Evolutionary conservation across 2,113 vertebrate genomes (phyloP), one percentile per base, ranked within the genome.

Genomic region (Aleadryas rufinucha): DNA sequence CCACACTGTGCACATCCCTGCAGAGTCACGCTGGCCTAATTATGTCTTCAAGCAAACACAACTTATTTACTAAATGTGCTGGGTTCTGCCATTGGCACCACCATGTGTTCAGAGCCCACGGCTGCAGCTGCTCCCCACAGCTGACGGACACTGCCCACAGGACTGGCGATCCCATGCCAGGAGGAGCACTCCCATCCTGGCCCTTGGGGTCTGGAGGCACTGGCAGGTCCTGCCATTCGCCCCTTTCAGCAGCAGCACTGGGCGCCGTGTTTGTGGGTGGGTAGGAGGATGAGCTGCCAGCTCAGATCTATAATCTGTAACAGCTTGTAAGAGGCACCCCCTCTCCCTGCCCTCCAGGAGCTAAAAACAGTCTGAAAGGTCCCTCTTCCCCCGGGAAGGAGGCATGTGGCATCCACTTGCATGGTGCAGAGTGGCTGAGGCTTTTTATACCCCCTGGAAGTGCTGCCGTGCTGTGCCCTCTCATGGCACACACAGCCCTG

Each of bases 261-360:
- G 78, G 80, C 19, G 7, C 6, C 54, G 53, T 65, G 91, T 49
- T 39, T 49, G 87, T 72, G 88, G 92, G 95, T 71, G 90, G 91
- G 75, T 56, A 33, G 94, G 85, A 96, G 93, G 93, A 97, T 82
- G 96, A 95, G 95, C 91, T 97, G 94, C 74, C 97, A 93, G 96
- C 91, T 96, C 91, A 90, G 80, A 97, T 96, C 87, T 97, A 41
- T 95, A 95, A 97, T 93, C 97, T 91, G 77, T 56, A 87, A 91
- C 93, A 96, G 91, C 72, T 91, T 94, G 79, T 52, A 93, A 97
- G 87, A 92, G 80, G 33, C 82, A 87, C 72, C 95, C 92, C 94
- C 95, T 96, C 95, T 97, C 68, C 79, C 92, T 96, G 81, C 83
- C 95, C 95, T 90, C 90, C 45, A 31, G 57, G 44, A 95, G 93